Evolutionary conservation across 2,113 vertebrate species (phyloP), one percentile per base, ranked within the genome.

Genomic region (Oreochromis aureus): DNA sequence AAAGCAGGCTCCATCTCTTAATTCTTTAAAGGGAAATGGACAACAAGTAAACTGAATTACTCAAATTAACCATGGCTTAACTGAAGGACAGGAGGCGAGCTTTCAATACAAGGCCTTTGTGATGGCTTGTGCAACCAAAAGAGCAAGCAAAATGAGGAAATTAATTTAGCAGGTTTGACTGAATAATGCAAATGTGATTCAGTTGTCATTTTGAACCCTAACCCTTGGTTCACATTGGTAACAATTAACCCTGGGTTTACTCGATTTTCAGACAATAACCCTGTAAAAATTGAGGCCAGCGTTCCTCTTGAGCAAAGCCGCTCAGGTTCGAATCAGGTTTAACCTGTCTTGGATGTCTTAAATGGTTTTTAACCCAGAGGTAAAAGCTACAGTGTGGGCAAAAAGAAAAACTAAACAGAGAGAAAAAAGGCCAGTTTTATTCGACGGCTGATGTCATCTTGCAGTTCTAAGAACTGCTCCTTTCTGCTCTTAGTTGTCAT

Each of bases 231-330:
- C 83, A 51, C 53, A 44, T 16, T 16, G 53, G 54, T 61, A 82
- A 78, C 81, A 92, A 88, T 93, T 90, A 89, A 92, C 87, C 89
- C 81, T 3, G 18, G 30, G 61, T 83, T 83, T 93, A 79, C 55
- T 80, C 44, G 4, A 78, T 86, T 90, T 83, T 79, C 36, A 54
- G 34, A 59, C 36, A 48, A 83, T 93, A 90, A 87, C 82, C 81
- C 53, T 83, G 16, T 63, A 82, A 81, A 93, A 55, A 91, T 86
- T 87, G 89, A 44, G 87, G 63, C 73, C 89, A 88, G n/a, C 2
- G 3, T 30, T 86, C 30, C 56, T 78, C 11, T 81, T 53, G 53
- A 88, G 76, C 10, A 73, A 83, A 87, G 48, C 58, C 39, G 22
- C 36, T 63, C 24, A 10, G 76, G 69, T 84, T 79, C 13, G 22